These are phyloP conservation scores for Thysanoteuthis rhombus DNA, from an alignment of 2,888 invertebrate species.

Conservation along the genomic window DNA sequence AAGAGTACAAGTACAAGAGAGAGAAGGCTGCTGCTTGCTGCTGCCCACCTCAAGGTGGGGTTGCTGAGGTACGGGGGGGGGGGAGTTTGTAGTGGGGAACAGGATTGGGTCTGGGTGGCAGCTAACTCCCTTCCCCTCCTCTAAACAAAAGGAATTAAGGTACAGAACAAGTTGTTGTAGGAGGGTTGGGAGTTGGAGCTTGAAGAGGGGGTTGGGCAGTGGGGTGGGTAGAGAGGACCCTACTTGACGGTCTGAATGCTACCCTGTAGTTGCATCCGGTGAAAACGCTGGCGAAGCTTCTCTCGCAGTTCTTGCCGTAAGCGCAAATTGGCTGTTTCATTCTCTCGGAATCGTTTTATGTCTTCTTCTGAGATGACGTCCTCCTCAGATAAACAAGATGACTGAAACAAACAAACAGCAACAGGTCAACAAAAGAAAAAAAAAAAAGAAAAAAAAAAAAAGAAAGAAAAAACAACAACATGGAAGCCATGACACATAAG, in stretches of 20 bases:
- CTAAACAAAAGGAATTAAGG: not conserved
- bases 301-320: slow-evolving; percentile 84
- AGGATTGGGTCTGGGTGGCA: not conserved
- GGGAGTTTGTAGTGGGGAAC: not conserved
- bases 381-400: slow-evolving; percentile 77
- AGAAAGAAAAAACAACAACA: too few species aligned
- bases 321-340: slow-evolving; percentile 80
- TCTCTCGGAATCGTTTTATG: slow-evolving; percentile 85
- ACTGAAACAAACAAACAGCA: slow-evolving; percentile 42
- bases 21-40: slow-evolving; percentile 12
- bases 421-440: not conserved
- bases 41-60: not conserved
- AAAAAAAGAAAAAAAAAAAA: too few species aligned
- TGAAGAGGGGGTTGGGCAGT: not conserved
- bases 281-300: slow-evolving; percentile 84
- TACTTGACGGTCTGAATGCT: slow-evolving; percentile 29
- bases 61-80: not conserved
- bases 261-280: slow-evolving; percentile 53
- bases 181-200: not conserved
- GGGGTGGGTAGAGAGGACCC: not conserved
- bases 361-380: slow-evolving; percentile 83
- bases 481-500: too few species aligned
- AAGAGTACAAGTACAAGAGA: not conserved
- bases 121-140: not conserved
- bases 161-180: not conserved